Evolutionary conservation across 1,140 invertebrate species (phyloP).

Genomic region (Scaptomyza pallida): DNA sequence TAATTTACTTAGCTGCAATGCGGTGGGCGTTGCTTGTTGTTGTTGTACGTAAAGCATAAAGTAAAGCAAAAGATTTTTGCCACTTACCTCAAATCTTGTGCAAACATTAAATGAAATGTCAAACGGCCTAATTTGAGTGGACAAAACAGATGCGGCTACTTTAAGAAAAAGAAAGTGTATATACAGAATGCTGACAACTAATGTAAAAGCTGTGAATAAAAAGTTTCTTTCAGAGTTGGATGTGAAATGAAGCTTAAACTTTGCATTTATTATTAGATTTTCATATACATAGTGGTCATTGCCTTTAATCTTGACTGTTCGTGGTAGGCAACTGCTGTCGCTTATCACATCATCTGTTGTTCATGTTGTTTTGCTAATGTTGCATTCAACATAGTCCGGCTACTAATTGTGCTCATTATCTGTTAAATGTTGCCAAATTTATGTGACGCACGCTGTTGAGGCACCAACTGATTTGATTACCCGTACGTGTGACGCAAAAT

Average conservation of each 20-base stretch:
- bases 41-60: conserved; percentile 10
- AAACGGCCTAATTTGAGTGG: conserved; percentile 43
- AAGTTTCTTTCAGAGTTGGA: background rate
- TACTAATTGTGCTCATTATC: conserved; percentile 80
- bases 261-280: background rate
- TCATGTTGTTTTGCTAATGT: background rate
- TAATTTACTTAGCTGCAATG: conserved; percentile 79
- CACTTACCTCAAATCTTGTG: conserved; percentile 28
- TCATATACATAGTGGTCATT: too few relatives aligned
- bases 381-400: conserved; percentile 32
- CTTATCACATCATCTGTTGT: conserved; percentile 30
- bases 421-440: conserved; percentile 79
- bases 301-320: background rate
- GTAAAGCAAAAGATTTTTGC: conserved; percentile 14
- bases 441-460: conserved; percentile 74
- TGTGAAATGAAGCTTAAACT: background rate
- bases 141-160: conserved; percentile 29
- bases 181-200: conserved; percentile 6
- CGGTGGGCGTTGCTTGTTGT: too few relatives aligned
- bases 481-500: conserved; percentile 56
- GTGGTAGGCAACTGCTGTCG: background rate
- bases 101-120: conserved; percentile 63
- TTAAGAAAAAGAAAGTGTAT: background rate
- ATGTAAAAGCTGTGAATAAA: conserved; percentile 39
- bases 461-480: conserved; percentile 77